A percentile compares a stretch with the other conserved stretches of the same genome.
Evolutionary conservation across 2,113 vertebrate genomes (phyloP).

Genomic region (Halcyon malimbica): DNA sequence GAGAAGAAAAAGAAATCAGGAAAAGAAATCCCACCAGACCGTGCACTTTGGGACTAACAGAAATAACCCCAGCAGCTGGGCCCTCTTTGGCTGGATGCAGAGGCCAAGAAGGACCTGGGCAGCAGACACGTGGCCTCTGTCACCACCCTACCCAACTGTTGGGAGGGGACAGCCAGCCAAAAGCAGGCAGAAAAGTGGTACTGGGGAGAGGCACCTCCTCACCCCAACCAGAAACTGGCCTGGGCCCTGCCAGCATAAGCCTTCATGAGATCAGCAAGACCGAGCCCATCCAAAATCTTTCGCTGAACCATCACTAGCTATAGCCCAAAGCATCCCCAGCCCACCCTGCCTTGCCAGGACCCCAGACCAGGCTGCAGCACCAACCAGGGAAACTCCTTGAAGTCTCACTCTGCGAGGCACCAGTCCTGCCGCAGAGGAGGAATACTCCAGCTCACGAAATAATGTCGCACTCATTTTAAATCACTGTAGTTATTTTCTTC

Average conservation of each 20-base stretch:
- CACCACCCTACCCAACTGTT: not conserved
- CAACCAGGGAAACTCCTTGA: rapidly evolving
- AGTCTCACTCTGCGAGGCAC: rapidly evolving
- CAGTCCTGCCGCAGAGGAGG: not conserved
- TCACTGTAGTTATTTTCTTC: not conserved
- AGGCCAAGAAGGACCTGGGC: not conserved
- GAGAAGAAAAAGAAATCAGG: not conserved
- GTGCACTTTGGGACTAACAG: not conserved
- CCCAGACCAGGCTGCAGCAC: not conserved
- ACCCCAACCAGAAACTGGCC: not conserved
- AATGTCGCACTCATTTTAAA: not conserved
- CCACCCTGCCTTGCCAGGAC: not conserved
- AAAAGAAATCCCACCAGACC: not conserved
- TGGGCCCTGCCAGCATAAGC: not conserved
- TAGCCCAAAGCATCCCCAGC: not conserved
- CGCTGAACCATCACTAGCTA: not conserved
- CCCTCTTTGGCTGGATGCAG: not conserved
- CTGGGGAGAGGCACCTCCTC: not conserved
- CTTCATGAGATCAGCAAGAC: not conserved
- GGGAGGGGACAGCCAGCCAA: not conserved
- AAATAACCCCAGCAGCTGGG: not conserved
- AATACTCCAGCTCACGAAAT: not conserved
- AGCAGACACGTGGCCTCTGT: rapidly evolving
- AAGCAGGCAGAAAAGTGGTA: not conserved
- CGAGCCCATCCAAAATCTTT: rapidly evolving